phyloP scores from a whole-genome alignment of 2,113 vertebrate species.

The Oostethus manadensis region DNA sequence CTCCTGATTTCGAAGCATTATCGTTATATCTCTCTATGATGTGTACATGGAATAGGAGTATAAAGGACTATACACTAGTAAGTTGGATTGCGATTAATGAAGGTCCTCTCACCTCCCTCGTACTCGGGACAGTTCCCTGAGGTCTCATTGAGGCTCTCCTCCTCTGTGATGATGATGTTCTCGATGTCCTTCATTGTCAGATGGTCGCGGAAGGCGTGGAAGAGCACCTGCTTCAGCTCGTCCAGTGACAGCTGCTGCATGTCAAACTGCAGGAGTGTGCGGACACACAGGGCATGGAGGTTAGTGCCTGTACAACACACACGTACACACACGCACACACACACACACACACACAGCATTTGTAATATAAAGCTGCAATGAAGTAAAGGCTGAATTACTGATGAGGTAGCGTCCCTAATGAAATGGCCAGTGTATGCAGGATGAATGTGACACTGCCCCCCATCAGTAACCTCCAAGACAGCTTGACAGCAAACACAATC shows the following conservation, averaged over 20 bases:
- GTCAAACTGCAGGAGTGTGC: constrained; percentile 64
- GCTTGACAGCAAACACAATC: constrained; percentile 43
- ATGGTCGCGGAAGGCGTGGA: constrained; percentile 95
- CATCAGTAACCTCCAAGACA: constrained; percentile 3
- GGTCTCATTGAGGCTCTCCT: constrained; percentile 94
- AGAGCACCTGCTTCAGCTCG: constrained; percentile 96
- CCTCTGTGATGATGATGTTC: constrained; percentile 97
- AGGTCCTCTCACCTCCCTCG: constrained; percentile 78
- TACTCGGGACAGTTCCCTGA: constrained; percentile 96
- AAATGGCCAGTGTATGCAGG: too few species aligned
- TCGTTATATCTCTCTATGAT: too few species aligned
- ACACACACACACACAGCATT: constrained; percentile 1
- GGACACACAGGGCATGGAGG: constrained; percentile 14
- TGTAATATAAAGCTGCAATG: not conserved
- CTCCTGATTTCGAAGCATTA: too few species aligned
- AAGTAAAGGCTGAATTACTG: too few species aligned
- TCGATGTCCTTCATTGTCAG: constrained; percentile 99
- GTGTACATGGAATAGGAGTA: too few species aligned
- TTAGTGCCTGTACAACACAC: constrained; percentile 35
- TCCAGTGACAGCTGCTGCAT: constrained; percentile 90
- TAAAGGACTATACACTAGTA: too few species aligned
- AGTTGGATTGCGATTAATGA: not conserved
- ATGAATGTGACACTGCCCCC: too few species aligned
- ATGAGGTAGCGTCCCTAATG: too few species aligned
- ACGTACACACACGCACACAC: constrained; percentile 23